These are phyloP conservation scores for Tenebrosternarchus preto DNA, from an alignment of 2,113 vertebrate species.

Conservation along the genomic window DNA sequence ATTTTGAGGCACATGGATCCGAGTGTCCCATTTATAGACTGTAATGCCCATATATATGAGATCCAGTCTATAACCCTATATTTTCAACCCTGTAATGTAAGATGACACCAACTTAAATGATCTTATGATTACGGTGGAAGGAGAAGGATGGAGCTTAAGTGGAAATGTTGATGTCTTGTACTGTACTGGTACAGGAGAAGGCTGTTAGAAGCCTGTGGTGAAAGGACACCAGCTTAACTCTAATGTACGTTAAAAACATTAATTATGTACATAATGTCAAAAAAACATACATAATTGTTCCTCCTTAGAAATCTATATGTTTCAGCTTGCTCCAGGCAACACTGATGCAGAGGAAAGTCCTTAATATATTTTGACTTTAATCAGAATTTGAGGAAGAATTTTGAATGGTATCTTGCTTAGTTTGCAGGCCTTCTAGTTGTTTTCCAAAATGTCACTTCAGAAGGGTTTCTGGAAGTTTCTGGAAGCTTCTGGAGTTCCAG, in stretches of 20 bases:
- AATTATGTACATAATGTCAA: not conserved
- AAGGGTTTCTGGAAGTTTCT: no score
- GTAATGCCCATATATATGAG: not conserved
- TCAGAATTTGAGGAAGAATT: not conserved
- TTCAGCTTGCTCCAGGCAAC: not conserved
- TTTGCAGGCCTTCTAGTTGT: not conserved
- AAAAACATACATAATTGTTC: not conserved
- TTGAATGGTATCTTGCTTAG: not conserved
- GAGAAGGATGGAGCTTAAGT: not conserved
- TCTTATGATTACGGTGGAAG: not conserved
- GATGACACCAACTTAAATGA: not conserved
- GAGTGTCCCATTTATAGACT: not conserved
- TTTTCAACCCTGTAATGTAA: constrained; percentile 4
- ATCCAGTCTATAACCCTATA: not conserved
- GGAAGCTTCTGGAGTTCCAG: no score
- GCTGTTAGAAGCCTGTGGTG: not conserved
- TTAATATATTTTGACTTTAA: constrained; percentile 2
- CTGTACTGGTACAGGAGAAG: not conserved
- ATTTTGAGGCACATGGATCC: not conserved
- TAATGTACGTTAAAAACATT: constrained; percentile 18
- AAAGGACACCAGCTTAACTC: constrained; percentile 14
- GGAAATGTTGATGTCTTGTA: not conserved
- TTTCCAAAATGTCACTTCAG: no score
- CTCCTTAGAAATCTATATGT: constrained; percentile 10
- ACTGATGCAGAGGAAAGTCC: constrained; percentile 17